phyloP scores from a whole-genome alignment of 1,140 invertebrate species.

The Reticulitermes speratus region DNA sequence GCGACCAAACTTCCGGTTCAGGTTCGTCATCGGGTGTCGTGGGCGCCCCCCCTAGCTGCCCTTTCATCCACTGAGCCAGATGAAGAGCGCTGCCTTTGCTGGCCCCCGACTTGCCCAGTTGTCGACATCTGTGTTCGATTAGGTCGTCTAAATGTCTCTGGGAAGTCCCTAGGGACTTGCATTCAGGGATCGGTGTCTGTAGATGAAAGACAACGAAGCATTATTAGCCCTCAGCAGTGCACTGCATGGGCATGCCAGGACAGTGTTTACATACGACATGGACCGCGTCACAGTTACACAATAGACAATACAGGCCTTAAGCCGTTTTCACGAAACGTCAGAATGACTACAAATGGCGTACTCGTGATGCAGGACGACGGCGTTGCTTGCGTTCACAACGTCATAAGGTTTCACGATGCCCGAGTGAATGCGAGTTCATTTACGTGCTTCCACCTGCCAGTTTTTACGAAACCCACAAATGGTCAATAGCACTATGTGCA shows the following conservation, averaged over 20 bases:
- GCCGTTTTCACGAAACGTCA: not conserved
- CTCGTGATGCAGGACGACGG: no score
- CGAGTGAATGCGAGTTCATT: no score
- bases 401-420: no score
- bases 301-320: not conserved
- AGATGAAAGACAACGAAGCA: not conserved
- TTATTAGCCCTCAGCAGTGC: not conserved
- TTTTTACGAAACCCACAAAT: no score
- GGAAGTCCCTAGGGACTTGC: constrained; percentile 20
- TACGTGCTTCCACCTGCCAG: no score
- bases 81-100: constrained; percentile 62
- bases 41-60: constrained; percentile 50
- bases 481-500: no score
- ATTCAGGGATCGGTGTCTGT: not conserved
- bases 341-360: no score
- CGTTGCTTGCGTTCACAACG: no score
- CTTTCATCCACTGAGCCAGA: constrained; percentile 71
- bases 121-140: constrained; percentile 60
- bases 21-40: constrained; percentile 51
- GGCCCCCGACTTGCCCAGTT: constrained; percentile 56
- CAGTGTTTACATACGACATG: not conserved
- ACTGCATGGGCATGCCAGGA: not conserved
- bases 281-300: not conserved
- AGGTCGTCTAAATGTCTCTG: constrained; percentile 49
- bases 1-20: constrained; percentile 67